phyloP scores from a whole-genome alignment of 2,797 vertebrate species.

The Sitta carolinensis region DNA sequence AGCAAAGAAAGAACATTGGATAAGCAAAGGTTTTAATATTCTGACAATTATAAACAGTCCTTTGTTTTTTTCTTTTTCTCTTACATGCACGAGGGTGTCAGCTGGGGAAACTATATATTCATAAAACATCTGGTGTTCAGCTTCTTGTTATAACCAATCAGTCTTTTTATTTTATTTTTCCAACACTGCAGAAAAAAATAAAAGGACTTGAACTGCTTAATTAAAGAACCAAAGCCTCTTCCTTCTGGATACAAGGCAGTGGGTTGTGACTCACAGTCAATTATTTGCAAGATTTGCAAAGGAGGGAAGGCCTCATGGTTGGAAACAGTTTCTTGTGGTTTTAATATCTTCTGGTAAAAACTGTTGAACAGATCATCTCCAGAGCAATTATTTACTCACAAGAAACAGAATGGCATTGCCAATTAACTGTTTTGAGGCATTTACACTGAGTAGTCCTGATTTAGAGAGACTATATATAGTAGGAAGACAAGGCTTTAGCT shows the following conservation, averaged over 20 bases:
- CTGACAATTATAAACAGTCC: constrained; percentile 68
- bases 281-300: background rate
- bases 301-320: background rate
- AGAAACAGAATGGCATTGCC: background rate
- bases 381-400: background rate
- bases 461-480: background rate
- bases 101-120: constrained; percentile 35
- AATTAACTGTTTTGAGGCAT: background rate
- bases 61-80: constrained; percentile 64
- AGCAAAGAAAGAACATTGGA: constrained; percentile 60
- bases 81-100: constrained; percentile 19
- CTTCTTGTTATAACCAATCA: constrained; percentile 34
- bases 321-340: background rate
- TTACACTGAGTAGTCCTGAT: background rate
- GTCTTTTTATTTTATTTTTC: constrained; percentile 47
- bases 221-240: constrained; percentile 17
- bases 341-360: background rate
- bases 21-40: constrained; percentile 71
- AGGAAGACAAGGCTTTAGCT: background rate
- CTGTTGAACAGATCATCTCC: background rate
- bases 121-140: constrained; percentile 62
- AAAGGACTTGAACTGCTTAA: background rate
- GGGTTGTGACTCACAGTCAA: background rate
- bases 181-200: background rate
- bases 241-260: background rate